phyloP scores from a whole-genome alignment of 2,888 invertebrate genomes.

The Standfussiana lucernea region DNA sequence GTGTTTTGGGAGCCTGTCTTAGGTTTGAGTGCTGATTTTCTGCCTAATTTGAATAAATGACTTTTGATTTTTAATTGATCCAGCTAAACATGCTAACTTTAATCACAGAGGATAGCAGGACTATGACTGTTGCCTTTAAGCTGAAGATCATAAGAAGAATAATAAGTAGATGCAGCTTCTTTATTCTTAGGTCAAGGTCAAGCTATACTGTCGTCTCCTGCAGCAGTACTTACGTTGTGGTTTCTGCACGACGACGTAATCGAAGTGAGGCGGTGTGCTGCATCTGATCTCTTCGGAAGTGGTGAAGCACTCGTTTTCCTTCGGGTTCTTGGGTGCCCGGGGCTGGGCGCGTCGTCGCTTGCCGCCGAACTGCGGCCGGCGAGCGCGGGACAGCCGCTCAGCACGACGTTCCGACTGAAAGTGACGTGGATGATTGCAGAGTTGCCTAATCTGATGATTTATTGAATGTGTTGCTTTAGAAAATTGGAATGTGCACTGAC shows the following conservation, averaged over 20 bases:
- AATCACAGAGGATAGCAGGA: neutral
- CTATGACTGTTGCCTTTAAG: neutral
- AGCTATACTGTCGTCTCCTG: neutral
- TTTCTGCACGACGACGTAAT: constrained; percentile 83
- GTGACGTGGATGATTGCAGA: neutral
- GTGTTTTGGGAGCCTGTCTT: neutral
- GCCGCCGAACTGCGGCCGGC: constrained; percentile 85
- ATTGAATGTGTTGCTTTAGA: neutral
- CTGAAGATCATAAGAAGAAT: neutral
- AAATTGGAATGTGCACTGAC: neutral
- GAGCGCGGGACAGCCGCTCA: constrained; percentile 85
- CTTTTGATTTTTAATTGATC: neutral
- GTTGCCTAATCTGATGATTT: neutral
- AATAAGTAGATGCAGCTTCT: neutral
- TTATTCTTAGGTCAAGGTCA: neutral
- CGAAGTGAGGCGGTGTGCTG: constrained; percentile 83
- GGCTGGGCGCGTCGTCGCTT: constrained; percentile 83
- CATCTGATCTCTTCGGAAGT: constrained; percentile 81
- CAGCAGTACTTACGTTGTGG: constrained; percentile 79
- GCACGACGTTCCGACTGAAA: constrained; percentile 87
- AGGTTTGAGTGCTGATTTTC: neutral
- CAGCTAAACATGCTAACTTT: neutral
- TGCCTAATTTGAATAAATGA: neutral
- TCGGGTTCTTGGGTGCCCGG: constrained; percentile 80
- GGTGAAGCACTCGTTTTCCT: constrained; percentile 83